phyloP scores from a whole-genome alignment of 2,888 invertebrate species.

The Campoletis raptor region DNA sequence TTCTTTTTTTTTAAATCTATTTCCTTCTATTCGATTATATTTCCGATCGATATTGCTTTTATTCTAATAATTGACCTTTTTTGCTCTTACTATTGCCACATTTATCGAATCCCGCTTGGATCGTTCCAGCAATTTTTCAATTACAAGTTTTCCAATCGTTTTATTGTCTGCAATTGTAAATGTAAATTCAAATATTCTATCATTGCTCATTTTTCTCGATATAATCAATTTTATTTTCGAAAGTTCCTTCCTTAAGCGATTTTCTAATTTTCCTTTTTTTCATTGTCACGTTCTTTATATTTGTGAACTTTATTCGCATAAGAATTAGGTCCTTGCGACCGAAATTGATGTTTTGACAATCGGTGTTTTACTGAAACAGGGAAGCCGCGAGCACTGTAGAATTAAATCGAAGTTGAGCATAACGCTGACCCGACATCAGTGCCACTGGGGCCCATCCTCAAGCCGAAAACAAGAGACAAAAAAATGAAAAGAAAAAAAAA shows the following conservation, averaged over 20 bases:
- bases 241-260: no score
- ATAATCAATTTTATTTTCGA: no score
- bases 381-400: slow-evolving; percentile 83
- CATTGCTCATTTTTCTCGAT: background rate
- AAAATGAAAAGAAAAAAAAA: slow-evolving; percentile 59
- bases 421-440: slow-evolving; percentile 82
- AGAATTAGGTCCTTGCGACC: background rate
- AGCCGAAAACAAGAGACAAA: slow-evolving; percentile 76
- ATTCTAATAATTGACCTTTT: background rate
- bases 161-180: no score
- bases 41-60: background rate
- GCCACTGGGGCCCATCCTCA: slow-evolving; percentile 81
- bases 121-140: no score
- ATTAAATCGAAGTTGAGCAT: slow-evolving; percentile 82
- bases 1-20: background rate
- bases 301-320: background rate
- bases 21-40: background rate
- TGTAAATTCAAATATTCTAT: background rate
- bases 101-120: no score
- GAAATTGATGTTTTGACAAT: background rate
- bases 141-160: no score
- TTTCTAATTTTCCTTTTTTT: no score
- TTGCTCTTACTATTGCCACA: background rate
- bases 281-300: no score
- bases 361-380: slow-evolving; percentile 72